These are phyloP conservation scores for Polyergus mexicanus DNA, from an alignment of 1,140 invertebrate genomes.

Conservation along the genomic window DNA sequence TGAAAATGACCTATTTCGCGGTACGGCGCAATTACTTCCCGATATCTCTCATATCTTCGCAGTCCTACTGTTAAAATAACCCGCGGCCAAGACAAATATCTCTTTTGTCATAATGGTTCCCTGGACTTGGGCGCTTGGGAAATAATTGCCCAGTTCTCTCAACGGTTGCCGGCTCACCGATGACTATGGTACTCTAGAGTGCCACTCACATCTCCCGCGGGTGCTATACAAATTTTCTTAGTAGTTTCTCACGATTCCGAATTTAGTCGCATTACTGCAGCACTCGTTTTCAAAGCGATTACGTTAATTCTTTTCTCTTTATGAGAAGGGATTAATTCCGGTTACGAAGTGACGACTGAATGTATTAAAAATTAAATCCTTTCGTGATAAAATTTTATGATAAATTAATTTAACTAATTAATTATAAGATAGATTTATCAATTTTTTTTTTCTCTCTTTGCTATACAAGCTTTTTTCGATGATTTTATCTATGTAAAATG, in stretches of 20 bases:
- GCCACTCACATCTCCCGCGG: conserved; percentile 44
- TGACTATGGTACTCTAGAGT: conserved; percentile 30
- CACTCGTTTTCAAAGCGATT: conserved; percentile 13
- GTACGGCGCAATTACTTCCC: conserved; percentile 1
- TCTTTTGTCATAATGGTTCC: conserved; percentile 53
- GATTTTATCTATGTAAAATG: not conserved
- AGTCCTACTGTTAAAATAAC: conserved; percentile 46
- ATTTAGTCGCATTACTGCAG: conserved; percentile 47
- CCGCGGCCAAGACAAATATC: conserved; percentile 53
- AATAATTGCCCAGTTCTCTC: conserved; percentile 52
- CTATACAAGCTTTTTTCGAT: not conserved
- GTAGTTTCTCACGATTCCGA: conserved; percentile 42
- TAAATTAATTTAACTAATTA: not conserved
- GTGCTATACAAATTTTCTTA: conserved; percentile 51
- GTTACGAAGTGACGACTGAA: not conserved
- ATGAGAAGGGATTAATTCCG: conserved; percentile 14
- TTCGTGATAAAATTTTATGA: not conserved
- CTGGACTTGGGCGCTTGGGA: conserved; percentile 38
- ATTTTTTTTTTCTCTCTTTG: not conserved
- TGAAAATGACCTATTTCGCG: conserved; percentile 4
- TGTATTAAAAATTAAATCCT: not conserved
- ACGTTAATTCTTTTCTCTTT: conserved; percentile 27
- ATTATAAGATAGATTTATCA: not conserved
- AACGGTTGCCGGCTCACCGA: conserved; percentile 24
- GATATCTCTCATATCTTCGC: conserved; percentile 32